phyloP scores from a whole-genome alignment of 1,140 invertebrate genomes.

The Thrips palmi region DNA sequence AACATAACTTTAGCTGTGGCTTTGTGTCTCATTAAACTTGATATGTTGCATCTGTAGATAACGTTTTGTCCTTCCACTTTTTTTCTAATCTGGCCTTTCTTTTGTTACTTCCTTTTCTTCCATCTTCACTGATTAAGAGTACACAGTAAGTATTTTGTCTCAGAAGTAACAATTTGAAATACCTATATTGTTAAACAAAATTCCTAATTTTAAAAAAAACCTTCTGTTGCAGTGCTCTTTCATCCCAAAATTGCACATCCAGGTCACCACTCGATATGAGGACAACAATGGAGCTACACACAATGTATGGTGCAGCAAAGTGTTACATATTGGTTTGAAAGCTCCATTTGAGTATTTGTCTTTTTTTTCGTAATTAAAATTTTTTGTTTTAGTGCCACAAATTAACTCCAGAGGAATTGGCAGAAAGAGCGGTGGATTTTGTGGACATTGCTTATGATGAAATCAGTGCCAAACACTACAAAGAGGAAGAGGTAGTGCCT shows the following conservation, averaged over 20 bases:
- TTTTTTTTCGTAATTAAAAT: conserved; percentile 5
- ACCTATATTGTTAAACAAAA: conserved; percentile 1
- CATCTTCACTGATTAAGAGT: too few species aligned
- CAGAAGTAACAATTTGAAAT: not conserved
- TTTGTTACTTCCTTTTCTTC: too few species aligned
- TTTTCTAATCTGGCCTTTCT: not conserved
- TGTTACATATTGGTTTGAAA: not conserved
- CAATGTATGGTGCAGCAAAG: conserved; percentile 63
- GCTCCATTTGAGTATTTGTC: not conserved
- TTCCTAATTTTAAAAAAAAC: conserved; percentile 7
- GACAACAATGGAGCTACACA: conserved; percentile 74
- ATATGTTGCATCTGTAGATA: too few species aligned
- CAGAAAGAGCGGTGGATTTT: conserved; percentile 52
- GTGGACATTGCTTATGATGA: conserved; percentile 82
- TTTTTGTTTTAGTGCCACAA: conserved; percentile 46
- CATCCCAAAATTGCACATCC: conserved; percentile 70
- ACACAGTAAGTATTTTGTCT: conserved; percentile 30
- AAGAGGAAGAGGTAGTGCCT: conserved; percentile 50
- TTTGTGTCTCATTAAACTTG: too few species aligned
- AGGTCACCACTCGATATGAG: conserved; percentile 78
- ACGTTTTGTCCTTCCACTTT: not conserved
- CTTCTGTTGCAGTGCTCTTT: conserved; percentile 66
- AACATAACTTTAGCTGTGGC: too few species aligned
- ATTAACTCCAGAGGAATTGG: conserved; percentile 51
- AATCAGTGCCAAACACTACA: conserved; percentile 68